Evolutionary conservation across 2,797 vertebrate genomes (phyloP).

Genomic region (Luscinia luscinia): DNA sequence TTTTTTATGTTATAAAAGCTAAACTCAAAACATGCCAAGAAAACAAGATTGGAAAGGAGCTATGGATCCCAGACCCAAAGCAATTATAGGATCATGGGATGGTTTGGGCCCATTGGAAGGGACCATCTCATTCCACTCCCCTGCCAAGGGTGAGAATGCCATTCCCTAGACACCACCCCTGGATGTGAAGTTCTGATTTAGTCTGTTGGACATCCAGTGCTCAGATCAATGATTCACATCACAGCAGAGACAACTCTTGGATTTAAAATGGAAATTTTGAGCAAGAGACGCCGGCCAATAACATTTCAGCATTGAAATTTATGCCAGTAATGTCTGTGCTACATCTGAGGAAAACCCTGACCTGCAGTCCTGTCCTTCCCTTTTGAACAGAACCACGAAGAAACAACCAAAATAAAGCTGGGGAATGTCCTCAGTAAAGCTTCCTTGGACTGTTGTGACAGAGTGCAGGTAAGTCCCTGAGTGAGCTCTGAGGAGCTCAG

Average conservation of each 20-base stretch:
- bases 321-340: neutral
- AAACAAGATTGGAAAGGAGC: neutral
- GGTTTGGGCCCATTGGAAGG: neutral
- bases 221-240: neutral
- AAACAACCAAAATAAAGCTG: neutral
- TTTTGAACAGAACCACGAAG: neutral
- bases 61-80: neutral
- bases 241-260: neutral
- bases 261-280: conserved; percentile 21
- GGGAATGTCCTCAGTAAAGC: neutral
- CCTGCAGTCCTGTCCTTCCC: neutral
- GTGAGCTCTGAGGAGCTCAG: neutral
- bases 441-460: neutral
- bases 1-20: neutral
- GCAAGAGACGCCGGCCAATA: neutral
- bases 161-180: neutral
- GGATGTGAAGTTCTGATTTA: neutral
- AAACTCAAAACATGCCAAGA: neutral
- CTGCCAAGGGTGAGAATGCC: neutral
- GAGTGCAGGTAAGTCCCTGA: neutral
- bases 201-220: neutral
- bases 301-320: neutral
- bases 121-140: neutral
- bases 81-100: neutral
- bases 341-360: conserved; percentile 21